Conservation (phyloP, 1,140 invertebrate genomes). For the Amphibalanus amphitrite region DNA sequence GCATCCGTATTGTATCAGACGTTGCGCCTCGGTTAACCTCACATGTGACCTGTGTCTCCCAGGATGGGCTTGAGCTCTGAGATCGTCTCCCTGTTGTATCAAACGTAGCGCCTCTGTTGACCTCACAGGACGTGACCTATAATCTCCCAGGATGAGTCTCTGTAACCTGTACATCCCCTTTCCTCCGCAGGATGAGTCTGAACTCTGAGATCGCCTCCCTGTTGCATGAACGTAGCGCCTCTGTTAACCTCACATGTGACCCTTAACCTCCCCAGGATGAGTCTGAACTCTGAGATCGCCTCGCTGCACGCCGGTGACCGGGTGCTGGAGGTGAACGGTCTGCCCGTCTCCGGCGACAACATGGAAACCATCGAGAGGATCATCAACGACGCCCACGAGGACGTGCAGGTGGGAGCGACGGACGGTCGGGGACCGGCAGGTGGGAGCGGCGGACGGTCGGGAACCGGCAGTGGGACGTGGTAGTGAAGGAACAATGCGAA, state of each 20-base stretch:
- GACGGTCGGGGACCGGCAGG: constrained; percentile 34
- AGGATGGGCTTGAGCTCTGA: too few relatives aligned
- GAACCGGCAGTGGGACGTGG: constrained; percentile 48
- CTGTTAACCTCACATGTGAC: too few relatives aligned
- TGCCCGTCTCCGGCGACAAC: constrained; percentile 57
- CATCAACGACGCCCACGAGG: constrained; percentile 48
- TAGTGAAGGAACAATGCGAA: constrained; percentile 48
- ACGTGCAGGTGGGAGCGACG: constrained; percentile 40
- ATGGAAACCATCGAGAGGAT: constrained; percentile 58
- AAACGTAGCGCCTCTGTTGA: too few relatives aligned
- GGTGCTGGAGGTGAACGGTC: constrained; percentile 81
- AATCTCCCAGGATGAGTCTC: too few relatives aligned
- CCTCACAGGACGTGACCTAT: too few relatives aligned
- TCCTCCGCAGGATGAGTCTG: constrained; percentile 58
- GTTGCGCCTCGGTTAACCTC: too few relatives aligned
- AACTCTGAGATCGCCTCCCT: constrained; percentile 57
- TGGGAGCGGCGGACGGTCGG: constrained; percentile 14
- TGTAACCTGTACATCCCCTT: too few relatives aligned
- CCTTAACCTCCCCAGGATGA: constrained; percentile 47
- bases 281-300: constrained; percentile 59
- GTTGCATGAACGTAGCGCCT: too few relatives aligned
- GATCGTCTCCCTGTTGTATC: too few relatives aligned
- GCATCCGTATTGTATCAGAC: too few relatives aligned
- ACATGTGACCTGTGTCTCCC: too few relatives aligned
- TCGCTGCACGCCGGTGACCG: constrained; percentile 73